Evolutionary conservation across 2,797 vertebrate species (phyloP).

Genomic region (Ambastaia sidthimunki): DNA sequence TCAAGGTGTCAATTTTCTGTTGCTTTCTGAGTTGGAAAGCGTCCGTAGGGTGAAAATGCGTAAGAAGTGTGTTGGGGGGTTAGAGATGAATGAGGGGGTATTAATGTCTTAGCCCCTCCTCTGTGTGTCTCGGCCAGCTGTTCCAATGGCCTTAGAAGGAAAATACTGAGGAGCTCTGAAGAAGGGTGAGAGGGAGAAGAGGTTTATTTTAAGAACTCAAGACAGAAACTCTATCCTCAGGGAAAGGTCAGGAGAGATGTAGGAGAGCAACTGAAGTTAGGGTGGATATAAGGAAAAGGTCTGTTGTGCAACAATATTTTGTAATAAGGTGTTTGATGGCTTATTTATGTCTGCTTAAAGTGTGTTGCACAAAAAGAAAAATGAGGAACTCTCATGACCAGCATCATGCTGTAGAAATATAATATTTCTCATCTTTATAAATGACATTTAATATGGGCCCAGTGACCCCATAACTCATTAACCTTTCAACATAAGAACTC

Average conservation of each 20-base stretch:
- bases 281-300: constrained; percentile 55
- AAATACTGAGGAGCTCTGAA: constrained; percentile 74
- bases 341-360: constrained; percentile 2
- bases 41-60: constrained; percentile 69
- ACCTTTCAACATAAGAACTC: neutral
- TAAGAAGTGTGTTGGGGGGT: constrained; percentile 55
- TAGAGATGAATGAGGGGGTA: constrained; percentile 67
- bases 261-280: constrained; percentile 46
- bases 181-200: constrained; percentile 34
- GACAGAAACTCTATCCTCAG: constrained; percentile 79
- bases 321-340: constrained; percentile 25
- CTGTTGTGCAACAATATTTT: constrained; percentile 59
- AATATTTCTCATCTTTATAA: neutral
- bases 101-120: constrained; percentile 71
- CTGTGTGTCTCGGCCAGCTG: constrained; percentile 74
- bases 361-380: constrained; percentile 23
- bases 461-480: neutral
- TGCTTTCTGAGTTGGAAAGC: constrained; percentile 41
- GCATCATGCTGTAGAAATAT: neutral
- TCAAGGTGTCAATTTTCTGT: constrained; percentile 19
- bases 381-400: neutral
- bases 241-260: constrained; percentile 76
- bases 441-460: neutral
- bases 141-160: constrained; percentile 83
- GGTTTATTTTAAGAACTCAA: constrained; percentile 77